phyloP scores from a whole-genome alignment of 2,113 vertebrate genomes.

The Ornithorhynchus anatinus region DNA sequence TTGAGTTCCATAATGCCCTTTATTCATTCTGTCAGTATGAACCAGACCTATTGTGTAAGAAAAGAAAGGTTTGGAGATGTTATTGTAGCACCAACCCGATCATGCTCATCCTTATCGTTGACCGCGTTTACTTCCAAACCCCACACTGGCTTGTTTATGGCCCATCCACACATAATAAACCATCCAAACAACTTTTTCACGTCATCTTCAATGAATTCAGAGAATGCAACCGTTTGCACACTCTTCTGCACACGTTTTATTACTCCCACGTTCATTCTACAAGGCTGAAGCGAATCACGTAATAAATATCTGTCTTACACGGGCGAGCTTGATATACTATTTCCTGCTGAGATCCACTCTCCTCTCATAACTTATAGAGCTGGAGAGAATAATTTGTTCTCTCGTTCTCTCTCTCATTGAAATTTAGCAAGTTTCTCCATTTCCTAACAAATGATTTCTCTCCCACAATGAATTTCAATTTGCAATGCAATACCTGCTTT shows the following conservation, averaged over 20 bases:
- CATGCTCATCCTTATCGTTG: conserved; percentile 49
- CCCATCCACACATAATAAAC: conserved; percentile 63
- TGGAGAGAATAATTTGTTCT: conserved; percentile 15
- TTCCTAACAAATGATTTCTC: no score
- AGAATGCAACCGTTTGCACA: conserved; percentile 62
- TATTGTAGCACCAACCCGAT: conserved; percentile 50
- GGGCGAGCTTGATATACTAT: conserved; percentile 34
- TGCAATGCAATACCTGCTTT: no score
- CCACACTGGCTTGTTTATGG: conserved; percentile 45
- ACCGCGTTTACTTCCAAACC: conserved; percentile 24
- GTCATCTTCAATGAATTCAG: conserved; percentile 66
- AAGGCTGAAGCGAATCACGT: conserved; percentile 32
- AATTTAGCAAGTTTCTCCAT: no score
- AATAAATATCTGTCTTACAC: conserved; percentile 58
- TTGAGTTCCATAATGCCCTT: conserved; percentile 16
- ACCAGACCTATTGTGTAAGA: conserved; percentile 52
- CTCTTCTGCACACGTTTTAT: conserved; percentile 50
- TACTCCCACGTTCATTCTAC: conserved; percentile 48
- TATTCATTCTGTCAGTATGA: conserved; percentile 32
- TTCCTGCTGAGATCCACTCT: conserved; percentile 33
- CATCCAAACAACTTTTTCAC: conserved; percentile 68
- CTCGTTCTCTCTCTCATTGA: conserved; percentile 38
- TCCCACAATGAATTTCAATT: no score
- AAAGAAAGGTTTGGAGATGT: conserved; percentile 63
- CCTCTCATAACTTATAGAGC: conserved; percentile 45